Conservation (phyloP, 2,888 invertebrate genomes). For the Panzeria rudis region DNA sequence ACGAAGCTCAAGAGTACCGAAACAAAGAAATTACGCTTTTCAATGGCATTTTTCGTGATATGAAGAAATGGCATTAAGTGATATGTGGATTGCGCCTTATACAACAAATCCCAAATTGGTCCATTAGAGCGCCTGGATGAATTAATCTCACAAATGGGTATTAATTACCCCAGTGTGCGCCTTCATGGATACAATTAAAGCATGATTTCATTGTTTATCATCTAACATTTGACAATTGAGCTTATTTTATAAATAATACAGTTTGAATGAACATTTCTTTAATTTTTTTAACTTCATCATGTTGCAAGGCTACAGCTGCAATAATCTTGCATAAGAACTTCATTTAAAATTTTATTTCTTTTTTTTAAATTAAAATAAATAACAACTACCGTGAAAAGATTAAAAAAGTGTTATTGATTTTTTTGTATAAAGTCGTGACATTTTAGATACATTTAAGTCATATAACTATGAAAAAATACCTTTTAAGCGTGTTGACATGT, state of each 20-base stretch:
- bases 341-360: slow-evolving; percentile 18
- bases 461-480: neutral
- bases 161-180: too few relatives aligned
- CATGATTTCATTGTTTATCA: too few relatives aligned
- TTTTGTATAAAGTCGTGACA: slow-evolving; percentile 41
- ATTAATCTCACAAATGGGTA: too few relatives aligned
- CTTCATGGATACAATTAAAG: too few relatives aligned
- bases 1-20: too few relatives aligned
- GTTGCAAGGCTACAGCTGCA: slow-evolving; percentile 36
- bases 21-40: too few relatives aligned
- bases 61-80: too few relatives aligned
- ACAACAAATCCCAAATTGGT: too few relatives aligned
- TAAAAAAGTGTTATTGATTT: slow-evolving; percentile 9
- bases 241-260: slow-evolving; percentile 9
- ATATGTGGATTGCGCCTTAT: too few relatives aligned
- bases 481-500: too few relatives aligned
- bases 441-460: slow-evolving; percentile 5
- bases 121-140: too few relatives aligned
- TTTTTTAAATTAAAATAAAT: slow-evolving; percentile 2
- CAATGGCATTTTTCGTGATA: too few relatives aligned
- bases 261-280: neutral
- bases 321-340: slow-evolving; percentile 5
- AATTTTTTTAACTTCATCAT: neutral
- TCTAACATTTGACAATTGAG: slow-evolving; percentile 1
- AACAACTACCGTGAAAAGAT: slow-evolving; percentile 2